Conservation (phyloP, 92 coral and sea anemone genomes). For the Epizoanthus rinbou region DNA sequence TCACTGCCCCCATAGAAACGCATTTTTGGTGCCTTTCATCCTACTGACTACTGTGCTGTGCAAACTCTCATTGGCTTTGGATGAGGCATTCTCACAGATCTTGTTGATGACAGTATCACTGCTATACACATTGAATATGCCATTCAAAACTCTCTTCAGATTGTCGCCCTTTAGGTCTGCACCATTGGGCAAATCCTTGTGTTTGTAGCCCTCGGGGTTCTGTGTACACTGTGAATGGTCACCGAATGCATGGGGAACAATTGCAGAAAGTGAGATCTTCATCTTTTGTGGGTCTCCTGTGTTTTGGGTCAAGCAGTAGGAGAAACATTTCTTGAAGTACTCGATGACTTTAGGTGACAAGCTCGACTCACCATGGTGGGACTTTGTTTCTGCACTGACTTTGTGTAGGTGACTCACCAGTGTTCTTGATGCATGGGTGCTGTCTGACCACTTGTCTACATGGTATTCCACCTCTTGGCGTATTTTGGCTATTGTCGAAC, state of each 20-base stretch:
- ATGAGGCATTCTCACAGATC: slow-evolving; percentile 2
- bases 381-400: background rate
- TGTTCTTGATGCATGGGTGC: slow-evolving; percentile 35
- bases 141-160: background rate
- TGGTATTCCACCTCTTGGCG: background rate
- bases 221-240: slow-evolving; percentile 24
- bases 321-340: slow-evolving; percentile 18
- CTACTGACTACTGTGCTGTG: slow-evolving; percentile 30
- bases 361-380: background rate
- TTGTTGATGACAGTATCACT: slow-evolving; percentile 33
- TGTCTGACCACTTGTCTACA: slow-evolving; percentile 25
- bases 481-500: background rate
- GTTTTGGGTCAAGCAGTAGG: slow-evolving; percentile 6
- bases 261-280: slow-evolving; percentile 4
- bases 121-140: slow-evolving; percentile 2
- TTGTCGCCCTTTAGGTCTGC: slow-evolving; percentile 26
- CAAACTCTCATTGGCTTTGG: slow-evolving; percentile 32
- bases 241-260: slow-evolving; percentile 49
- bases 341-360: slow-evolving; percentile 39
- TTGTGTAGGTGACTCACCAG: background rate
- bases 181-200: slow-evolving; percentile 31
- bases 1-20: slow-evolving; percentile 36
- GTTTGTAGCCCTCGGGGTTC: slow-evolving; percentile 16
- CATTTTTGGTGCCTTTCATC: slow-evolving; percentile 43
- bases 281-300: slow-evolving; percentile 27